Percentiles rank a stretch among this genome's conserved stretches.
Conservation (phyloP, 2,113 vertebrate genomes). For the Aleadryas rufinucha region DNA sequence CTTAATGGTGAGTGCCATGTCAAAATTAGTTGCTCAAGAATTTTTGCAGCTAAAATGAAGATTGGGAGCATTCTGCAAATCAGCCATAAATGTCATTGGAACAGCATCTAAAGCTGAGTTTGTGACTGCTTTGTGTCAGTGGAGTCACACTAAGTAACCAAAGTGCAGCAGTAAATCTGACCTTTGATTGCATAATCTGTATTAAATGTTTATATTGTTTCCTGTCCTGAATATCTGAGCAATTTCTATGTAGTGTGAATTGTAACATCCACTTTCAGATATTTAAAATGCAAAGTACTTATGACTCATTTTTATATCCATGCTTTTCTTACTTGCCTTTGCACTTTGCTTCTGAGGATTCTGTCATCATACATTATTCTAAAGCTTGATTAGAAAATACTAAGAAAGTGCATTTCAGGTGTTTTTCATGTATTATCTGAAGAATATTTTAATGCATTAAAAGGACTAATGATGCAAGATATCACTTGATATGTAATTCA, state of each 20-base stretch:
- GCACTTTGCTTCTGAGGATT: neutral
- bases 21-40: neutral
- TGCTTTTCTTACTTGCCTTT: neutral
- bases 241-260: neutral
- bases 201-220: neutral
- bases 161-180: neutral
- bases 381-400: neutral
- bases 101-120: neutral
- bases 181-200: neutral
- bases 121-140: neutral
- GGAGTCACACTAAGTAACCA: neutral
- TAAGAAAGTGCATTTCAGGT: neutral
- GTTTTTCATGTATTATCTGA: neutral
- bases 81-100: neutral
- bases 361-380: neutral
- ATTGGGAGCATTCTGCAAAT: neutral
- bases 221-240: neutral
- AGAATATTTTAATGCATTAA: conserved; percentile 35
- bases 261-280: neutral
- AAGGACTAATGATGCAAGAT: conserved; percentile 18
- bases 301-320: neutral
- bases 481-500: neutral
- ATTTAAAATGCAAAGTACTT: neutral
- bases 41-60: neutral
- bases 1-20: neutral